phyloP scores from a whole-genome alignment of 2,888 invertebrate genomes.

The Eupithecia exiguata region DNA sequence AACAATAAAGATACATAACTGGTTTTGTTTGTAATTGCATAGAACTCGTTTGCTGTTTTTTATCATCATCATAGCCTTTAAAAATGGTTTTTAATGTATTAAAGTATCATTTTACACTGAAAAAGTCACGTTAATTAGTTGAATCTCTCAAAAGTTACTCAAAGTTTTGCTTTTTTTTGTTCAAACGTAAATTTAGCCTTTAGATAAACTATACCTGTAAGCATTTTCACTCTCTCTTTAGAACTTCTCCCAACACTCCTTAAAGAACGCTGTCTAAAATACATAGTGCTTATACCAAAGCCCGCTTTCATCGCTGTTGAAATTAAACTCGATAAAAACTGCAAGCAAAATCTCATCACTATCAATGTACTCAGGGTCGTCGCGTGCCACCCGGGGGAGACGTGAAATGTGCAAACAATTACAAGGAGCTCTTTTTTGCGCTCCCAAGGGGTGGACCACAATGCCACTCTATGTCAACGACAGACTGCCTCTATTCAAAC shows the following conservation, averaged over 20 bases:
- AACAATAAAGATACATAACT: background rate
- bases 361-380: conserved; percentile 45
- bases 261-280: background rate
- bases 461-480: conserved; percentile 75
- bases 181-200: background rate
- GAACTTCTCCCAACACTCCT: background rate
- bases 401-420: conserved; percentile 82
- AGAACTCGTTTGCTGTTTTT: background rate
- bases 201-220: background rate
- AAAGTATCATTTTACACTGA: too few relatives aligned
- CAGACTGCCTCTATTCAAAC: conserved; percentile 69
- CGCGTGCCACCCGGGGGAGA: conserved; percentile 60
- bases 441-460: conserved; percentile 65
- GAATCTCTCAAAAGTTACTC: background rate
- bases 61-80: background rate
- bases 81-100: too few relatives aligned
- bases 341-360: conserved; percentile 40
- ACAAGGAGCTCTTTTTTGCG: conserved; percentile 75
- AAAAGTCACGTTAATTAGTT: too few relatives aligned
- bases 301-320: conserved; percentile 15
- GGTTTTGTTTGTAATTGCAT: background rate
- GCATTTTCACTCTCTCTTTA: background rate
- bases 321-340: conserved; percentile 37
- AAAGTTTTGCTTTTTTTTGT: background rate
- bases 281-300: background rate